Evolutionary conservation across 2,113 vertebrate species (phyloP).

Genomic region (Percina caprodes): DNA sequence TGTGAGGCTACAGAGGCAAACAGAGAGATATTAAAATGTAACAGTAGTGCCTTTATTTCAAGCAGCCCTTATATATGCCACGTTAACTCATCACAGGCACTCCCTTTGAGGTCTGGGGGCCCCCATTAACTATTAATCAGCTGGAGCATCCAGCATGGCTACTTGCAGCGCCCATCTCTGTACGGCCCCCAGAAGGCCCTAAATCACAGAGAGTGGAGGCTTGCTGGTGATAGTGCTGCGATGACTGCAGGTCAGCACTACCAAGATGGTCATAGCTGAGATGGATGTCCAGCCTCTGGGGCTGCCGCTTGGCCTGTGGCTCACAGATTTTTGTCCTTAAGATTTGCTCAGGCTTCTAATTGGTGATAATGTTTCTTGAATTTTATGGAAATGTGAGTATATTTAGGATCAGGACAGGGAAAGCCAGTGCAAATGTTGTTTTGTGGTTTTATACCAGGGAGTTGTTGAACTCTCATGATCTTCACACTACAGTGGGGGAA

Average conservation of each 20-base stretch:
- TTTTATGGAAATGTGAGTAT: neutral
- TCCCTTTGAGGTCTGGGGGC: constrained; percentile 11
- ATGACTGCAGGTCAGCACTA: constrained; percentile 51
- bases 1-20: constrained; percentile 27
- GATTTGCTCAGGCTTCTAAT: neutral
- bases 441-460: neutral
- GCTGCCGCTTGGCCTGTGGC: neutral
- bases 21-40: constrained; percentile 40
- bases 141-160: constrained; percentile 22
- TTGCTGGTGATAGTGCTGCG: neutral
- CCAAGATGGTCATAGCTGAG: constrained; percentile 35
- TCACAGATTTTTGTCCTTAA: constrained; percentile 9
- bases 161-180: neutral
- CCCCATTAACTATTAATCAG: constrained; percentile 55
- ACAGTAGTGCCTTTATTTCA: constrained; percentile 45
- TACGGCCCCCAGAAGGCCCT: constrained; percentile 46
- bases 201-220: constrained; percentile 49
- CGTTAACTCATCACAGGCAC: constrained; percentile 29
- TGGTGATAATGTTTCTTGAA: neutral
- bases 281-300: constrained; percentile 48
- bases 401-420: neutral
- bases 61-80: constrained; percentile 11
- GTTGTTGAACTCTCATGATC: neutral
- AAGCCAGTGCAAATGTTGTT: neutral
- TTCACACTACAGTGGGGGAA: too few species aligned